A percentile compares a stretch with the other conserved stretches of the same genome.
phyloP scores from a whole-genome alignment of 2,113 vertebrate species.

The Pituophis catenifer region DNA sequence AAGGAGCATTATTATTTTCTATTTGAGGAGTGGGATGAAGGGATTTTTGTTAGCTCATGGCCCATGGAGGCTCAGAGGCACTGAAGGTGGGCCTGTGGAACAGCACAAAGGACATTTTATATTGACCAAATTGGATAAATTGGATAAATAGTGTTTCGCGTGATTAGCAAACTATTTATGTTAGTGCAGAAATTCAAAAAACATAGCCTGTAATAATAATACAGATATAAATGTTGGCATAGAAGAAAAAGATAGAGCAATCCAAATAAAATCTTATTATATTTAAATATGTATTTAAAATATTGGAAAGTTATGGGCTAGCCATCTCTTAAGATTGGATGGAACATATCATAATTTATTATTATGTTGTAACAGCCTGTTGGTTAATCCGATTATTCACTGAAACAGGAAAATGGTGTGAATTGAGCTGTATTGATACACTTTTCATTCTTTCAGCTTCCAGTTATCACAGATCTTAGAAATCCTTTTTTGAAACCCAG shows the following conservation, averaged over 20 bases:
- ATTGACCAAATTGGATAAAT: background rate
- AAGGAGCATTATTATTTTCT: background rate
- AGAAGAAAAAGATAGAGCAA: background rate
- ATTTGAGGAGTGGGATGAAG: background rate
- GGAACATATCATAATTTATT: background rate
- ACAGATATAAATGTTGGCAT: background rate
- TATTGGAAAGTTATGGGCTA: background rate
- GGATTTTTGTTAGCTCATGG: background rate
- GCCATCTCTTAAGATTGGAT: background rate
- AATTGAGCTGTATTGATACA: background rate
- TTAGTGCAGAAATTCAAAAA: background rate
- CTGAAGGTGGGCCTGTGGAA: background rate
- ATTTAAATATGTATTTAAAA: background rate
- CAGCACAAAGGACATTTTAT: background rate
- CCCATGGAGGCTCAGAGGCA: background rate
- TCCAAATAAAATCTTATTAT: background rate
- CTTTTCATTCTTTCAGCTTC: slow-evolving; percentile 66
- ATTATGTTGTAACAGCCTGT: background rate
- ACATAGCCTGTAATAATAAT: background rate
- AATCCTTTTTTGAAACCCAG: slow-evolving; percentile 77
- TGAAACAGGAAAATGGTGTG: background rate
- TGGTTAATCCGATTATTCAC: background rate
- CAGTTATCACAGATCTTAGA: slow-evolving; percentile 76
- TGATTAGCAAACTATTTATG: background rate
- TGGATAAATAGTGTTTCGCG: background rate